These are phyloP conservation scores for Phasia obesa DNA, from an alignment of 2,888 invertebrate genomes.

Conservation along the genomic window DNA sequence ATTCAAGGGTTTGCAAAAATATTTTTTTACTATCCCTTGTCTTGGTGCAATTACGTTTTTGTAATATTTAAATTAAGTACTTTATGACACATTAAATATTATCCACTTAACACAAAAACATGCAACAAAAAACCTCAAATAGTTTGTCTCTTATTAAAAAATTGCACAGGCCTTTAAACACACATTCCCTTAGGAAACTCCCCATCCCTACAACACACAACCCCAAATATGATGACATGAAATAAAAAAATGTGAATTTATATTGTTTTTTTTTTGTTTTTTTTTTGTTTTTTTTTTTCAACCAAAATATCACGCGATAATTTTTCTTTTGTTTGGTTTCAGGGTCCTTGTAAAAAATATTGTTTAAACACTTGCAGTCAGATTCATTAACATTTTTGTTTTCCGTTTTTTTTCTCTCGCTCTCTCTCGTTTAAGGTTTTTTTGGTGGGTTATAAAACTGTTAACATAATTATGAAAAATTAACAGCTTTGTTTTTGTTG, in stretches of 20 bases:
- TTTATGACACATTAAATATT: constrained; percentile 74
- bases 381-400: constrained; percentile 39
- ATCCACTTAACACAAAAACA: constrained; percentile 72
- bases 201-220: constrained; percentile 35
- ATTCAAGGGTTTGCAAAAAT: constrained; percentile 11
- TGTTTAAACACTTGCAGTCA: constrained; percentile 29
- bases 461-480: constrained; percentile 71
- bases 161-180: constrained; percentile 22
- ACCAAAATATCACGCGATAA: constrained; percentile 57
- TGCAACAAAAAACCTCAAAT: constrained; percentile 3
- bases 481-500: constrained; percentile 69
- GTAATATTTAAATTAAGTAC: constrained; percentile 68
- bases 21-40: constrained; percentile 7
- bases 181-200: constrained; percentile 56
- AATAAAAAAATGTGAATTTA: constrained; percentile 12
- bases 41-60: constrained; percentile 30
- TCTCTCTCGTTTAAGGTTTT: neutral
- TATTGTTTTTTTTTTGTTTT: constrained; percentile 23
- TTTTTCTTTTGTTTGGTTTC: constrained; percentile 20
- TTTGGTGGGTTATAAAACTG: constrained; percentile 62
- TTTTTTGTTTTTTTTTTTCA: constrained; percentile 40
- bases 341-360: constrained; percentile 57
- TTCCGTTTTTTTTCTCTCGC: neutral
- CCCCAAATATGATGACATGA: constrained; percentile 25
- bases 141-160: constrained; percentile 44